These are phyloP conservation scores for Gryon sp. DNA, from an alignment of 1,140 invertebrate genomes.

Conservation along the genomic window DNA sequence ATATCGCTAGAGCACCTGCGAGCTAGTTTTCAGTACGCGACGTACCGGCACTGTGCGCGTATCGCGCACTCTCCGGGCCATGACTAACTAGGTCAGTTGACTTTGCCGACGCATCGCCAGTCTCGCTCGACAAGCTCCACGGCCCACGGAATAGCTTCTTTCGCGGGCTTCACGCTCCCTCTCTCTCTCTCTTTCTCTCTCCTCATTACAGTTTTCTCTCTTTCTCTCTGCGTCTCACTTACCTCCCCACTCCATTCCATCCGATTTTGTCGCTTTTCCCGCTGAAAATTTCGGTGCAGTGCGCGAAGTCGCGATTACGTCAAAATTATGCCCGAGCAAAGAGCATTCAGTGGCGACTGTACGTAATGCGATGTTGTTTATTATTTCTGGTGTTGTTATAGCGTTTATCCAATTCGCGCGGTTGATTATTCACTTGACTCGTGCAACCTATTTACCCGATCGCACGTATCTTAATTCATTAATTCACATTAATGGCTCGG, in stretches of 20 bases:
- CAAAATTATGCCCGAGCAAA: conserved; percentile 13
- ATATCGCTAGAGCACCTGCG: conserved; percentile 59
- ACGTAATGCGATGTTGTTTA: conserved; percentile 14
- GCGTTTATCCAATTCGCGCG: neutral
- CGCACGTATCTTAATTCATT: conserved; percentile 4
- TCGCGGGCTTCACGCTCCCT: conserved; percentile 35
- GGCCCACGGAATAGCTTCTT: conserved; percentile 59
- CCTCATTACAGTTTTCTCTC: conserved; percentile 21
- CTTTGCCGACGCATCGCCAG: conserved; percentile 59
- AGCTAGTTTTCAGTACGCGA: conserved; percentile 67
- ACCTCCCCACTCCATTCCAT: neutral
- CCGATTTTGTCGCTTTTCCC: conserved; percentile 7
- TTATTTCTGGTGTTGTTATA: neutral
- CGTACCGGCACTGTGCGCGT: conserved; percentile 70
- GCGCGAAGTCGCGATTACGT: conserved; percentile 20
- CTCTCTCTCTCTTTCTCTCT: too few relatives aligned
- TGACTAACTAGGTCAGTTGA: conserved; percentile 64
- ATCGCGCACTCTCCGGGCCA: conserved; percentile 70
- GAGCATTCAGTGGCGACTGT: conserved; percentile 18
- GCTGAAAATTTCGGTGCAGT: conserved; percentile 41
- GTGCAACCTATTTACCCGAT: conserved; percentile 18
- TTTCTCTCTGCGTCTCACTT: conserved; percentile 20
- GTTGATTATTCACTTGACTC: neutral
- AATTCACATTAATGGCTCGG: conserved; percentile 4
- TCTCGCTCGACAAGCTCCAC: conserved; percentile 62